Conservation (phyloP, 2,797 vertebrate genomes). For the Monodelphis domestica region DNA sequence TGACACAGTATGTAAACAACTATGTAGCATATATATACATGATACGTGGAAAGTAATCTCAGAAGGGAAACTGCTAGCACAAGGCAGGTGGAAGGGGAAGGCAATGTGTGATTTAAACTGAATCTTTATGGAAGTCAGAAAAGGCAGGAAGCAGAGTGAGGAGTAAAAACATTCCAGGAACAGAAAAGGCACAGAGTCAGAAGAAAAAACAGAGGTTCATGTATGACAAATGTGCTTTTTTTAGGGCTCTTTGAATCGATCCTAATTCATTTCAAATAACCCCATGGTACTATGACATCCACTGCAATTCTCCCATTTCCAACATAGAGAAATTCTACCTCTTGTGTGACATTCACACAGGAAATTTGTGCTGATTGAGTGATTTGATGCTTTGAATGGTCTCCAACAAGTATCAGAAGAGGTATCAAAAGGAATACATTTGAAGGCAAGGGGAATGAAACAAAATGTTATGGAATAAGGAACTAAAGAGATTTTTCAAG, state of each 20-base stretch:
- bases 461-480: not conserved
- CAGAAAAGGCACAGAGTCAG: not conserved
- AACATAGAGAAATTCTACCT: not conserved
- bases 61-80: not conserved
- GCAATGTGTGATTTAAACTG: not conserved
- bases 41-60: not conserved
- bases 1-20: not conserved
- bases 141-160: not conserved
- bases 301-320: not conserved
- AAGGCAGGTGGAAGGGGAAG: not conserved
- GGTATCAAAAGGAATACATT: not conserved
- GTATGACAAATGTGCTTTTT: not conserved
- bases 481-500: not conserved
- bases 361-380: not conserved
- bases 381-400: not conserved
- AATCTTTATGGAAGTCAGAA: not conserved
- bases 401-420: no score
- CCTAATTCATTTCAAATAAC: not conserved
- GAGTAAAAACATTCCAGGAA: not conserved
- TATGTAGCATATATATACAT: not conserved
- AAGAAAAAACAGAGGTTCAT: not conserved
- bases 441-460: not conserved
- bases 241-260: not conserved
- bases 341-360: not conserved
- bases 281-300: not conserved